Percentiles rank a stretch among this genome's conserved stretches.
Conservation (phyloP, 2,888 invertebrate species). For the Agrochola macilenta region DNA sequence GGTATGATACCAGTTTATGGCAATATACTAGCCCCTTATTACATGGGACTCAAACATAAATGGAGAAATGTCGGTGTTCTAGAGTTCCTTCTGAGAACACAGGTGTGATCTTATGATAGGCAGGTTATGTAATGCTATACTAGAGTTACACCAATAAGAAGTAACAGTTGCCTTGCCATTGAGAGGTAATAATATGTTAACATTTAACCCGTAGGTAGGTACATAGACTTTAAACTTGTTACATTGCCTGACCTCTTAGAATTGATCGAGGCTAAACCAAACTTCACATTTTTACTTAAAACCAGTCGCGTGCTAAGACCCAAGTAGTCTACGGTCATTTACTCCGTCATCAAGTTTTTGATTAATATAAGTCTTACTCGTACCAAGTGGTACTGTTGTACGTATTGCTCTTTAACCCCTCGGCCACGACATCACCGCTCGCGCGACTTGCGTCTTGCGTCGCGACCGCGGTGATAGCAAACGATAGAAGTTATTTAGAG, state of each 20-base stretch:
- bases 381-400: neutral
- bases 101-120: neutral
- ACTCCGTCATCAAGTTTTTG: slow-evolving; percentile 7
- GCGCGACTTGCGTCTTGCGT: too few species aligned
- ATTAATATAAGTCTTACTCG: neutral
- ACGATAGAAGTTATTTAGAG: too few species aligned
- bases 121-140: neutral
- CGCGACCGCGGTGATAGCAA: too few species aligned
- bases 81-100: neutral
- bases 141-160: neutral
- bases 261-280: slow-evolving; percentile 1
- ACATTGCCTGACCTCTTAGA: neutral
- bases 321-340: neutral
- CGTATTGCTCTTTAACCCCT: too few species aligned
- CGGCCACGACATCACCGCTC: too few species aligned
- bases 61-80: neutral
- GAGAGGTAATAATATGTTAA: neutral
- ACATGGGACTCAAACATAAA: neutral
- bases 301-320: slow-evolving; percentile 3
- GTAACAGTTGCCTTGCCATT: neutral
- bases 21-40: neutral
- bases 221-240: slow-evolving; percentile 17
- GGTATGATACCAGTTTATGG: neutral
- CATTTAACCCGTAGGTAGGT: neutral
- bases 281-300: slow-evolving; percentile 8